These are phyloP conservation scores for Drosophila arizonae DNA, from an alignment of 1,140 invertebrate genomes.

Conservation along the genomic window DNA sequence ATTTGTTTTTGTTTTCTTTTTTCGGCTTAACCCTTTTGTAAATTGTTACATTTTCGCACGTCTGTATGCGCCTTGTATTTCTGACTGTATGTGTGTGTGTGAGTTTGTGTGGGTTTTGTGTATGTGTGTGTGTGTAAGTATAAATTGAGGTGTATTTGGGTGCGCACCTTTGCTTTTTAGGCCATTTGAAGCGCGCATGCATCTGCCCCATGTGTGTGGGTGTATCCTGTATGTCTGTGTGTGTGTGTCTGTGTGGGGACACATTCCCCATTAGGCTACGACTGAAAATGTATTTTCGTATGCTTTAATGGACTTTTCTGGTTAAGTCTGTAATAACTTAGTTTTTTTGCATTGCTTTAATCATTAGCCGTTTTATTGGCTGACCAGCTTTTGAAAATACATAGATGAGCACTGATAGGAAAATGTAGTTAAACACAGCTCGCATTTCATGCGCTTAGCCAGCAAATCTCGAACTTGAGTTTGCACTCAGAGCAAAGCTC, in stretches of 20 bases:
- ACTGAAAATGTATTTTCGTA: constrained; percentile 65
- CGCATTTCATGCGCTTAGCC: neutral
- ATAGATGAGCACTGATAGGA: constrained; percentile 14
- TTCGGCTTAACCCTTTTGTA: constrained; percentile 69
- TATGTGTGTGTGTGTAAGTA: constrained; percentile 33
- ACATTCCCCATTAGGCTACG: constrained; percentile 61
- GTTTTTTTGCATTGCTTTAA: constrained; percentile 12
- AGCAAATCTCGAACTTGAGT: neutral
- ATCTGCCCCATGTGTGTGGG: constrained; percentile 31
- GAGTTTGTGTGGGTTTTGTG: constrained; percentile 29
- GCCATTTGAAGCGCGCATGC: constrained; percentile 40
- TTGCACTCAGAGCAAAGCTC: neutral
- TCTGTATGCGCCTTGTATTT: constrained; percentile 44
- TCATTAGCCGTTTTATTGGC: constrained; percentile 37
- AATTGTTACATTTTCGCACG: constrained; percentile 76
- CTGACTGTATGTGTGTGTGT: constrained; percentile 23
- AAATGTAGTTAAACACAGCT: neutral
- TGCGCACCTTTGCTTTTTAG: constrained; percentile 54
- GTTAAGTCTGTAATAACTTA: constrained; percentile 53
- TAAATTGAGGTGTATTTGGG: constrained; percentile 67
- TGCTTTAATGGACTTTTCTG: constrained; percentile 75
- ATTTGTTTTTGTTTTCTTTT: constrained; percentile 28
- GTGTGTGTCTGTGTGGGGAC: constrained; percentile 3
- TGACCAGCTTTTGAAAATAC: constrained; percentile 33
- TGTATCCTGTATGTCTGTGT: constrained; percentile 2